Evolutionary conservation across 2,888 invertebrate genomes (phyloP), one percentile per base, ranked within the genome.

Genomic region (Caenorhabditis afra): DNA sequence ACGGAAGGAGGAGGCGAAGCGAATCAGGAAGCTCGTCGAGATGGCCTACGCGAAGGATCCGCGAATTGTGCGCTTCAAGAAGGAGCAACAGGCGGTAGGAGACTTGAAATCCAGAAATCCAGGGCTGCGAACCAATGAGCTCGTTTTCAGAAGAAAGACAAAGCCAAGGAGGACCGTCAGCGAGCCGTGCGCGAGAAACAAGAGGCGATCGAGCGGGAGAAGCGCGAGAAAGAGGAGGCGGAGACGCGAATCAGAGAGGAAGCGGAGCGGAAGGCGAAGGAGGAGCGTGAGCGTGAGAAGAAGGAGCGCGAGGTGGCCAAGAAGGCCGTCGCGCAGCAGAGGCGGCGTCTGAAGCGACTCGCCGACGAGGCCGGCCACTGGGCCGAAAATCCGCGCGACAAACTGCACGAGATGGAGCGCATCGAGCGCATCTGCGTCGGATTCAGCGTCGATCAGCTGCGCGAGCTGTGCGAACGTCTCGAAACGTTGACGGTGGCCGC

Each of bases 1-100:
- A 90, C 97, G 97, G 92, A 98, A 98, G 91, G 97, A 98, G 90
- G 99, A 99, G 92, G 96, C 95, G 94, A 93, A 94, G 0, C 92
- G 99, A 85, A 94, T 99, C 86, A 93, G 98, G 14, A 93, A 93
- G 53, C 92, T 99, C 66, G 96, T 99, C 52, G 98, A 99, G 90
- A 93, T 95, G 90, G 96, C 97, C 0, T 98, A 98, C 91, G 93
- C 94, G 83, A 94, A 94, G 90, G 99, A 99, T 92, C 97, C 97
- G 0, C 93, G 99, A 86, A 95, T 99, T 89, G 94, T 93, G 70
- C 94, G 94, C 86, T 97, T 97, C 91, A 96, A 95, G 89, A 95
- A 95, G 87, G 95, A 96, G 68, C 97, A 97, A 84, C 96, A 95
- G 89, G 95, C 96, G 85, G 94, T 93, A 29, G 4, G 29, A 29